Evolutionary conservation across 2,113 vertebrate species (phyloP).

Genomic region (Jacana jacana): DNA sequence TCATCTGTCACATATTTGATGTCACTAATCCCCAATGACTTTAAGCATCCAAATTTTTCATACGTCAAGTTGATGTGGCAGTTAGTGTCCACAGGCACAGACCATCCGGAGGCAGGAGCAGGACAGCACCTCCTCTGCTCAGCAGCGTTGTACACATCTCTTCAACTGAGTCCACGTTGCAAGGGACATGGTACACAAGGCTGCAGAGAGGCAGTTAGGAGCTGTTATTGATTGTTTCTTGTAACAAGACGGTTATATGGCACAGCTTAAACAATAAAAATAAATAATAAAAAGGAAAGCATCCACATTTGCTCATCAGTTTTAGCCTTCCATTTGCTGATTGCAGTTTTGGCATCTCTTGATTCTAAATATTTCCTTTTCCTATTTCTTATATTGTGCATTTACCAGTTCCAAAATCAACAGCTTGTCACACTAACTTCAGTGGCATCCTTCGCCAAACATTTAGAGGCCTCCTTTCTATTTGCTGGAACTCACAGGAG

Average conservation of each 20-base stretch:
- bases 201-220: background rate
- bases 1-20: background rate
- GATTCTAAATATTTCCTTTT: constrained; percentile 39
- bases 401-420: background rate
- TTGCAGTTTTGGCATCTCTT: constrained; percentile 50
- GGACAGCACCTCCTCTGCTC: background rate
- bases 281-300: constrained; percentile 35
- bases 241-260: background rate
- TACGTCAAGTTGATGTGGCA: background rate
- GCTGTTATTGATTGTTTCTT: background rate
- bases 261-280: constrained; percentile 44
- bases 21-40: background rate
- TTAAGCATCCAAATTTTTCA: background rate
- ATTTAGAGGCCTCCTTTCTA: background rate
- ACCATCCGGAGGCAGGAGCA: fast-evolving
- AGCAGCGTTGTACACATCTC: fast-evolving
- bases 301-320: constrained; percentile 44
- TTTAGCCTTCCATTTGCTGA: constrained; percentile 61
- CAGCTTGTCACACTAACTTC: background rate
- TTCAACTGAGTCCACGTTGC: fast-evolving
- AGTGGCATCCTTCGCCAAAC: background rate
- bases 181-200: fast-evolving
- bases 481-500: background rate
- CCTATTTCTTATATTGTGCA: background rate
- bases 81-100: background rate